Percentiles rank a stretch among this genome's conserved stretches.
These are phyloP conservation scores for Neogobius melanostomus DNA, from an alignment of 2,113 vertebrate genomes.

Conservation along the genomic window DNA sequence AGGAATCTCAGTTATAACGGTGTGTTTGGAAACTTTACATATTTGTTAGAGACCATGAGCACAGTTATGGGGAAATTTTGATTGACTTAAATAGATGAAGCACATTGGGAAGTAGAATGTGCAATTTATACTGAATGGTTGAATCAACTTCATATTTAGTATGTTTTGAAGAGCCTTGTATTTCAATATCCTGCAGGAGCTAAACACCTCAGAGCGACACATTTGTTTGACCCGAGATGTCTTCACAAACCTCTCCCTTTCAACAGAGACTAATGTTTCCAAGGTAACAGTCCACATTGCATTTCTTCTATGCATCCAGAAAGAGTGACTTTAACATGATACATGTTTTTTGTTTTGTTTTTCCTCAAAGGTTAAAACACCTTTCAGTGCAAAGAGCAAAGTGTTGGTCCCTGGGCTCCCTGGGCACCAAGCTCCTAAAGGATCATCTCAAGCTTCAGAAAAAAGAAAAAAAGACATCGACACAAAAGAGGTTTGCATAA, in stretches of 20 bases:
- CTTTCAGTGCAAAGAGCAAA: conserved; percentile 83
- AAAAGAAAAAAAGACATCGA: conserved; percentile 84
- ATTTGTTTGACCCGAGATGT: conserved; percentile 89
- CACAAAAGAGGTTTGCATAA: conserved; percentile 79
- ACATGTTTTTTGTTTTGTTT: neutral
- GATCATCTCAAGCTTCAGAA: conserved; percentile 63
- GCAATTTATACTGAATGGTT: no score
- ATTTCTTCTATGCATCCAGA: neutral
- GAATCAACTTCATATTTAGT: no score
- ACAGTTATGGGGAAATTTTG: no score
- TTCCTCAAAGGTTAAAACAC: conserved; percentile 86
- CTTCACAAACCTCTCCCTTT: conserved; percentile 83
- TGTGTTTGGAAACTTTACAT: no score
- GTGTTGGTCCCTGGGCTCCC: conserved; percentile 93
- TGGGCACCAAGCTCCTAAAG: conserved; percentile 85
- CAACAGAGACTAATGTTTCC: conserved; percentile 83
- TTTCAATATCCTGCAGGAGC: conserved; percentile 67
- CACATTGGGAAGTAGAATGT: no score
- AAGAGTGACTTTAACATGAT: neutral
- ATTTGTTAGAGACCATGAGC: no score
- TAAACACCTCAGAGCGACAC: conserved; percentile 85
- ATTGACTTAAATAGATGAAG: no score
- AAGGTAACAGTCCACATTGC: conserved; percentile 80
- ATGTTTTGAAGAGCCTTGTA: neutral
- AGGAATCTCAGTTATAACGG: no score